phyloP scores from a whole-genome alignment of 2,888 invertebrate species.

The Ichneumoninae sp. region DNA sequence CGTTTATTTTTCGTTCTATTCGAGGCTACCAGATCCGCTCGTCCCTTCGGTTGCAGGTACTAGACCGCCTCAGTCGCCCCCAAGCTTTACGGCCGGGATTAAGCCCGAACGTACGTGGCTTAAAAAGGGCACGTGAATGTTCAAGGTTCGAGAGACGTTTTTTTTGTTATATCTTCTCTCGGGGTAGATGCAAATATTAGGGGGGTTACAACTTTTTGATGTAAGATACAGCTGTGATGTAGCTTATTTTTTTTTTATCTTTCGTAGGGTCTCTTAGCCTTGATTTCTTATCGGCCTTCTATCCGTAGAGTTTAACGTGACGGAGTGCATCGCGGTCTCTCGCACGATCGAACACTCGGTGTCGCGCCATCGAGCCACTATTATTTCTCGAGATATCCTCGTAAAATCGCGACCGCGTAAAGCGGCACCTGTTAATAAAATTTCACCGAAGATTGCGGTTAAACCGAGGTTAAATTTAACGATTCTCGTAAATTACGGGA shows the following conservation, averaged over 20 bases:
- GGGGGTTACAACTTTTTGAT: background rate
- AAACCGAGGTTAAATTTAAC: constrained; percentile 68
- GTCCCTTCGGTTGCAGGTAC: constrained; percentile 55
- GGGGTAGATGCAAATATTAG: constrained; percentile 9
- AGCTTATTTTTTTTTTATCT: background rate
- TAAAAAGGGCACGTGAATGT: constrained; percentile 56
- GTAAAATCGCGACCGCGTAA: constrained; percentile 60
- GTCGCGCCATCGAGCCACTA: constrained; percentile 16
- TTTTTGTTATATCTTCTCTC: constrained; percentile 8
- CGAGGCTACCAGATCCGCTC: constrained; percentile 44
- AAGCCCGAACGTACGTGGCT: constrained; percentile 54
- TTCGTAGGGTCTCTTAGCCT: background rate
- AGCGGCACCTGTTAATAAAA: constrained; percentile 71
- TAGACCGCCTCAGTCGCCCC: constrained; percentile 24
- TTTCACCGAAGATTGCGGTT: constrained; percentile 65
- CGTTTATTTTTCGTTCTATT: constrained; percentile 42
- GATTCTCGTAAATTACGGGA: constrained; percentile 68
- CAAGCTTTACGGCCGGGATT: constrained; percentile 64
- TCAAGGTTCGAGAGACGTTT: constrained; percentile 44
- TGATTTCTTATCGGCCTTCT: background rate
- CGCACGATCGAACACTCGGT: background rate
- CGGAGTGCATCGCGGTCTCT: background rate
- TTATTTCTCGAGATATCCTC: constrained; percentile 51
- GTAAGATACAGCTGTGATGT: constrained; percentile 8
- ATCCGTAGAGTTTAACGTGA: background rate